Evolutionary conservation across 2,888 invertebrate genomes (phyloP).

Genomic region (Mactromeris polynyma): DNA sequence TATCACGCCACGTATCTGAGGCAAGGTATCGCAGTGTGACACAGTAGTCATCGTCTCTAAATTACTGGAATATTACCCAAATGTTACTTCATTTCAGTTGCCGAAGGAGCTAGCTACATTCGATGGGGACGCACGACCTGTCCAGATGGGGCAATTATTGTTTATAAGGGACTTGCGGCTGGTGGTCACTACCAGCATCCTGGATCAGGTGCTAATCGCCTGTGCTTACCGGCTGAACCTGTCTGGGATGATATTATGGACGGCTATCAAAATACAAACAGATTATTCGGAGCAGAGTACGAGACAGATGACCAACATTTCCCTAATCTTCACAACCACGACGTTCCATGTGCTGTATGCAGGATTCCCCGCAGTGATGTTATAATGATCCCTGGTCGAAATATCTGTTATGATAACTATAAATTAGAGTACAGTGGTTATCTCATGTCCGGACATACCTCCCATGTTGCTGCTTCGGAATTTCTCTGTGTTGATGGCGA

Average conservation of each 20-base stretch:
- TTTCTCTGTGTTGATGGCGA: slow-evolving; percentile 40
- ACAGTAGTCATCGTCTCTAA: too few species aligned
- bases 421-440: slow-evolving; percentile 23
- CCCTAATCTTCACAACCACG: slow-evolving; percentile 19
- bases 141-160: background rate
- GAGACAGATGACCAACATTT: too few species aligned
- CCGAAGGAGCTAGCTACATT: slow-evolving; percentile 37
- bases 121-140: too few species aligned
- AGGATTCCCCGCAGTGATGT: slow-evolving; percentile 5
- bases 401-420: slow-evolving; percentile 11
- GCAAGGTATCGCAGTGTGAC: too few species aligned
- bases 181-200: background rate
- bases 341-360: slow-evolving; percentile 33
- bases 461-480: background rate
- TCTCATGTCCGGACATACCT: background rate
- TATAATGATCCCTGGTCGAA: slow-evolving; percentile 33
- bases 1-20: too few species aligned
- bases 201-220: slow-evolving; percentile 22
- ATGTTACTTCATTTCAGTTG: slow-evolving; percentile 5
- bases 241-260: background rate
- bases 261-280: background rate
- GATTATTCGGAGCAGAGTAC: slow-evolving; percentile 25
- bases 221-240: slow-evolving; percentile 37
- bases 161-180: slow-evolving; percentile 31
- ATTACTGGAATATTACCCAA: background rate